phyloP scores from a whole-genome alignment of 2,888 invertebrate species.

The Phaedon cochleariae region DNA sequence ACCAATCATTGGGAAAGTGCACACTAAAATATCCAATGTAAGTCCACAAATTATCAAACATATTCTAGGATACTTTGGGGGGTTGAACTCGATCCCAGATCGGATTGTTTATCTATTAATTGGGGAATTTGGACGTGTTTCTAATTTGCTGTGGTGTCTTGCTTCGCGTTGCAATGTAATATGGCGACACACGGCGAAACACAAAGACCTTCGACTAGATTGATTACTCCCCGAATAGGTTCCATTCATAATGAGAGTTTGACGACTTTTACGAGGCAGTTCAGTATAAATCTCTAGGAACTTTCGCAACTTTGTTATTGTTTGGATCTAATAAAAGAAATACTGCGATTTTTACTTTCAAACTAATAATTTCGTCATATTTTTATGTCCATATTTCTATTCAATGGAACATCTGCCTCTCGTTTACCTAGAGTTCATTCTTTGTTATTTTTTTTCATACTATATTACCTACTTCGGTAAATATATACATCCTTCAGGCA shows the following conservation, averaged over 20 bases:
- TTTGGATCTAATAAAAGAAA: too few relatives aligned
- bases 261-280: not conserved
- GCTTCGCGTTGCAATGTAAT: not conserved
- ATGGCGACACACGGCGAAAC: constrained; percentile 1
- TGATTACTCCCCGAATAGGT: not conserved
- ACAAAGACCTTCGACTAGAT: constrained; percentile 3
- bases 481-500: too few relatives aligned
- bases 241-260: too few relatives aligned
- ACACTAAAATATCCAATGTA: constrained; percentile 77
- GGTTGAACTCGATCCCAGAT: constrained; percentile 55
- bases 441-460: too few relatives aligned
- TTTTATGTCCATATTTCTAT: too few relatives aligned
- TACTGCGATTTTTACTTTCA: too few relatives aligned
- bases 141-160: not conserved
- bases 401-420: too few relatives aligned
- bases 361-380: too few relatives aligned
- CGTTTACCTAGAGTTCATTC: too few relatives aligned
- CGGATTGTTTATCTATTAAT: constrained; percentile 48
- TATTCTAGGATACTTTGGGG: constrained; percentile 56
- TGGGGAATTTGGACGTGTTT: constrained; percentile 27
- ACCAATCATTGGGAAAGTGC: constrained; percentile 90
- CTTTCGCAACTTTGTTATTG: too few relatives aligned
- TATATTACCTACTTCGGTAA: too few relatives aligned
- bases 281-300: too few relatives aligned
- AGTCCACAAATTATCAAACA: constrained; percentile 76